Percentiles rank a stretch among this genome's conserved stretches.
phyloP scores from a whole-genome alignment of 2,113 vertebrate species.

The Ploceus nigricollis region DNA sequence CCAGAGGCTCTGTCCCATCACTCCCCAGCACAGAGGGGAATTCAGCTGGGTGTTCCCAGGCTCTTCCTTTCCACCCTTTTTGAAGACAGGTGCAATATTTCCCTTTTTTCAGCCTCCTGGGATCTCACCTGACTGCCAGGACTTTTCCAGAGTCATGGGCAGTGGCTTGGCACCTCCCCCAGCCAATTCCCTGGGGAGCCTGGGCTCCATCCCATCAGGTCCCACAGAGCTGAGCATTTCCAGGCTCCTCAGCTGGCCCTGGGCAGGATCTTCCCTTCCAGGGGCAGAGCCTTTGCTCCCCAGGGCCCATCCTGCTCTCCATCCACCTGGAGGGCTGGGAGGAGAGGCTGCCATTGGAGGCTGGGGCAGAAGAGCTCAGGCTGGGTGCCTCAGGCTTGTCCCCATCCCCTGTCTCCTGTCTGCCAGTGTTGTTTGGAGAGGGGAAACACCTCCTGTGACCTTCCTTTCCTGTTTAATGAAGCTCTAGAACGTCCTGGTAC shows the following conservation, averaged over 20 bases:
- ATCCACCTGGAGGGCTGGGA: neutral
- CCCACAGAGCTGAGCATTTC: accelerated
- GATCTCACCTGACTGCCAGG: too few species aligned
- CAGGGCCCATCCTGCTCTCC: neutral
- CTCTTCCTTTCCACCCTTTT: neutral
- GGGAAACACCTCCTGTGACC: neutral
- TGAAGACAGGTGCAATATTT: too few species aligned
- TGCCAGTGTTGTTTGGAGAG: neutral
- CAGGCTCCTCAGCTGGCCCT: neutral
- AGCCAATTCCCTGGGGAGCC: neutral
- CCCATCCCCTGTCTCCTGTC: neutral
- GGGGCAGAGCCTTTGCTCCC: neutral
- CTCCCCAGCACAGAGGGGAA: neutral
- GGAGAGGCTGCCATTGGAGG: neutral
- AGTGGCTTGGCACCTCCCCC: too few species aligned
- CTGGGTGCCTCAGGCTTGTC: neutral
- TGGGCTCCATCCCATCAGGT: neutral
- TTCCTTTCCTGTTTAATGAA: too few species aligned
- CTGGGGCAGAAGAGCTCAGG: neutral
- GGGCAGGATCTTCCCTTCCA: neutral
- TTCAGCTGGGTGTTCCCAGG: neutral
- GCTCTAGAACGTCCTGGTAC: neutral
- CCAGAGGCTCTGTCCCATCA: neutral
- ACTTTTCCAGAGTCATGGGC: too few species aligned
- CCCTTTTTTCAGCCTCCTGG: too few species aligned